These are phyloP conservation scores for Vidua chalybeata DNA, from an alignment of 2,113 vertebrate genomes.

Conservation along the genomic window DNA sequence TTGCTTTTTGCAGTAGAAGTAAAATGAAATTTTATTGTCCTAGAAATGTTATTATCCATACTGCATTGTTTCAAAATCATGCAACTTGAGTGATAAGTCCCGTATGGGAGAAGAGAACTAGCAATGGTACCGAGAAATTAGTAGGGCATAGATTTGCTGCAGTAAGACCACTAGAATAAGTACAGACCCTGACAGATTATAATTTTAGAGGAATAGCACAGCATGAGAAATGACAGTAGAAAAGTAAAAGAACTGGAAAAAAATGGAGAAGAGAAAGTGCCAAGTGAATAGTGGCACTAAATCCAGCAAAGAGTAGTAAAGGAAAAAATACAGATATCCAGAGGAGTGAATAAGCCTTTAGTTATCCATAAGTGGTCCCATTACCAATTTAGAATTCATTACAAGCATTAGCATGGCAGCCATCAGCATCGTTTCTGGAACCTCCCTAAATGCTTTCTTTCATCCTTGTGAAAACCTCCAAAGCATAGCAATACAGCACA, in stretches of 20 bases:
- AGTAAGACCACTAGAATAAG: neutral
- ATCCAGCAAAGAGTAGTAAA: constrained; percentile 30
- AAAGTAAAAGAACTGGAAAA: constrained; percentile 1
- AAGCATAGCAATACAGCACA: constrained; percentile 45
- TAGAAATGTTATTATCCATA: neutral
- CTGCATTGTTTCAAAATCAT: neutral
- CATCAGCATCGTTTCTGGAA: constrained; percentile 60
- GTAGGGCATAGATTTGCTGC: neutral
- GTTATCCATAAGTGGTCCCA: constrained; percentile 65
- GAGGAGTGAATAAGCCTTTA: constrained; percentile 57
- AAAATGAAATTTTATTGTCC: neutral
- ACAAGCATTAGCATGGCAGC: constrained; percentile 67
- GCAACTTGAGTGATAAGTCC: neutral
- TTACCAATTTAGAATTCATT: constrained; percentile 69
- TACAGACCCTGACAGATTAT: neutral
- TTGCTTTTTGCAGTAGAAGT: neutral
- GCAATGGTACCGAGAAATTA: neutral
- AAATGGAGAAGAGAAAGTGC: neutral
- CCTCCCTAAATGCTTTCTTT: constrained; percentile 65
- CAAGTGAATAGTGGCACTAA: constrained; percentile 21
- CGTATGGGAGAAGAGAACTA: neutral
- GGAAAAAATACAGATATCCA: constrained; percentile 32
- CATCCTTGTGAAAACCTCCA: constrained; percentile 52
- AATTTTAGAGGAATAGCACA: neutral
- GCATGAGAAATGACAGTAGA: neutral